Conservation (phyloP, 2,113 vertebrate genomes). For the Lagopus leucura region DNA sequence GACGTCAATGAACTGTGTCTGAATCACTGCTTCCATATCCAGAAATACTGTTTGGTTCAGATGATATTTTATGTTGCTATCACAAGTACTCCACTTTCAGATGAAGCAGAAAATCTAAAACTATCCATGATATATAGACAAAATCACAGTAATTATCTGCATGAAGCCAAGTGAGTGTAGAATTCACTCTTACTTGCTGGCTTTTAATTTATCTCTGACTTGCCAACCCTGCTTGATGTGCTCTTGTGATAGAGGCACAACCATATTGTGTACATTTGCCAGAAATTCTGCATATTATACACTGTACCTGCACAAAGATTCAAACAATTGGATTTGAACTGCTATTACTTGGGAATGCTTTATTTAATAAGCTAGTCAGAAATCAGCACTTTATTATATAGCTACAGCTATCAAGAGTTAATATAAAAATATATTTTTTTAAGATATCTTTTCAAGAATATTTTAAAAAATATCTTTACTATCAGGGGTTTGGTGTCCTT, state of each 20-base stretch:
- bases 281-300: neutral
- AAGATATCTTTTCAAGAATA: neutral
- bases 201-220: neutral
- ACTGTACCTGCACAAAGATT: neutral
- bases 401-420: neutral
- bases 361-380: neutral
- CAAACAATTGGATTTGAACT: neutral
- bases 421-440: neutral
- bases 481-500: neutral
- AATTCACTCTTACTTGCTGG: neutral
- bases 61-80: neutral
- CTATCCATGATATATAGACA: neutral
- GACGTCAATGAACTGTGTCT: neutral
- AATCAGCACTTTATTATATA: neutral
- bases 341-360: neutral
- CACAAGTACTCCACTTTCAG: neutral
- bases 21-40: neutral
- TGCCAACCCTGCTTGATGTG: neutral
- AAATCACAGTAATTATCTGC: neutral
- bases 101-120: neutral
- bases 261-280: neutral
- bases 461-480: neutral
- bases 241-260: neutral
- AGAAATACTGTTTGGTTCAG: neutral
- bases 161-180: neutral